Base-by-base conservation (phyloP, 2,888 invertebrate genomes). In the Sylvicola cinctus region DNA sequence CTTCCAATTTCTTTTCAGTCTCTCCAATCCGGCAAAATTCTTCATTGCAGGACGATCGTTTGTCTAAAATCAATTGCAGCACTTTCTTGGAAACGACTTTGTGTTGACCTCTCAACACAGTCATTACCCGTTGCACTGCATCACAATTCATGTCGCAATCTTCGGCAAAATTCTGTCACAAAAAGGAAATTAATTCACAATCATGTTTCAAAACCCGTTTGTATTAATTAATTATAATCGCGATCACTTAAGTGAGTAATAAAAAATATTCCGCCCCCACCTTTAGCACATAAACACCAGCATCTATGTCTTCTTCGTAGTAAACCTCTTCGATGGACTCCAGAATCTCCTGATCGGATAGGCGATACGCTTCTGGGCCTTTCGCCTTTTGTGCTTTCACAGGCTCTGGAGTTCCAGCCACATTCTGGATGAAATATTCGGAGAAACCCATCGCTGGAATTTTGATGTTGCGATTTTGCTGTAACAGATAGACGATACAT, bases 81-180 rank as follows among this genome's bases (percentile, higher is more conserved):
- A 95, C 87, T 58, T 88, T 85, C 45, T 88, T 90, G 0, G 93
- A 91, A 4, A 91, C 85, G 11, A 90, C 87, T 41, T 54, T 57
- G 32, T 58, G 58, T 39, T 58, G 58, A 28, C 49, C 47, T 16
- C 54, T 53, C 32, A 58, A 40, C 30, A 50, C 47, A 31, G 43
- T 41, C 41, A 58, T 57, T 5, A 48, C 50, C 16, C 46, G 43
- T 42, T 55, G 48, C 36, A 58, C 54, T 17, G 48, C 43, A 28
- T 52, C 49, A 38, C 46, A 49, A 31, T 52, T 46, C 16, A 58
- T 46, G 28, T 54, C 51, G 36, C 46, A 43, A 34, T 43, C 44
- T 51, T 50, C 52, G 52, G 20, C 4, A 20, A 20, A 20, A 20
- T 8, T 20, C 54, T 56, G 37, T 11, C 39, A 39, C 26, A 31